These are phyloP conservation scores for Aphis gossypii DNA, from an alignment of 1,140 invertebrate species.

Conservation along the genomic window DNA sequence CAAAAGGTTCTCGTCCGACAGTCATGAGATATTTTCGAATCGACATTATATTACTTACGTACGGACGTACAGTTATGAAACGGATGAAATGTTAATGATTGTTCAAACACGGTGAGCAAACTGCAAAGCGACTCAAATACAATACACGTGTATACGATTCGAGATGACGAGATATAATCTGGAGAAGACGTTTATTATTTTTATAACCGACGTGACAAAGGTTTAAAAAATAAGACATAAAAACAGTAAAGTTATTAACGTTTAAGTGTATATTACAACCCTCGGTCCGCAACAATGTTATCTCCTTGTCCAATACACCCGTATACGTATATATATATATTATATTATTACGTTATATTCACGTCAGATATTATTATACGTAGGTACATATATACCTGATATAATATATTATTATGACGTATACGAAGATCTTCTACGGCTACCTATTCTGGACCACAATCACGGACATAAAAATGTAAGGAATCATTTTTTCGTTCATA, in stretches of 20 bases:
- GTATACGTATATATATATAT: neutral
- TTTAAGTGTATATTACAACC: neutral
- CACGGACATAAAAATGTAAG: neutral
- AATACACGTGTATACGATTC: neutral
- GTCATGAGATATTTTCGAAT: neutral
- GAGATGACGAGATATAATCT: conserved; percentile 32
- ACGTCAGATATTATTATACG: neutral
- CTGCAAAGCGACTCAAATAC: neutral
- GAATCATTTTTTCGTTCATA: neutral
- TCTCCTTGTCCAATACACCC: neutral
- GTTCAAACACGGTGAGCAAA: neutral
- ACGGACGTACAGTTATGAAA: neutral
- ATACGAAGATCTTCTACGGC: neutral
- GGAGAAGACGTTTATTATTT: conserved; percentile 7
- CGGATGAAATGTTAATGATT: neutral
- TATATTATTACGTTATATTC: neutral
- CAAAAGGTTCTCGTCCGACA: neutral
- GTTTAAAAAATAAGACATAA: conserved; percentile 8
- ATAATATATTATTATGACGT: neutral
- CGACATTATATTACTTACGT: too few species aligned
- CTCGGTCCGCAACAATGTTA: neutral
- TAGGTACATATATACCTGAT: neutral
- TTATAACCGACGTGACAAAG: neutral
- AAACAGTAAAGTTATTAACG: neutral
- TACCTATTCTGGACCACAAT: neutral